Conservation (phyloP, 2,113 vertebrate species). For the Puffinus mauretanicus region DNA sequence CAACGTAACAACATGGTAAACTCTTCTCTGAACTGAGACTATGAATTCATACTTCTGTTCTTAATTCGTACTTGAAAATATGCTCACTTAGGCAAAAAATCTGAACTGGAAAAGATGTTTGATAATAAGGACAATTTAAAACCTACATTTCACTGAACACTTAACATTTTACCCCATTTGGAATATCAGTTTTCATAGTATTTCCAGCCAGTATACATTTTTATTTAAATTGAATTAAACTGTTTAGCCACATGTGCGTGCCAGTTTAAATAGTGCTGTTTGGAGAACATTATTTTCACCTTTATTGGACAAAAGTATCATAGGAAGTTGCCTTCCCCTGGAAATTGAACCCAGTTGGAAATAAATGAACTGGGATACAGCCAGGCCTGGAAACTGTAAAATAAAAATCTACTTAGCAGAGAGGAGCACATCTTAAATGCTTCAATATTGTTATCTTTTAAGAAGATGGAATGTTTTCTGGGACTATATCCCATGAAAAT, state of each 20-base stretch:
- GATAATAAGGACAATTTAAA: constrained; percentile 12
- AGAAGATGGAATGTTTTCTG: not conserved
- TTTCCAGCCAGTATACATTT: constrained; percentile 20
- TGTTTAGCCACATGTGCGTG: constrained; percentile 6
- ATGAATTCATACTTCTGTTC: not conserved
- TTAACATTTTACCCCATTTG: not conserved
- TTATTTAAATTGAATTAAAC: constrained; percentile 43
- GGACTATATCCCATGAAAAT: not conserved
- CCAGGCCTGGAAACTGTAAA: not conserved
- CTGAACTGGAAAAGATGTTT: not conserved
- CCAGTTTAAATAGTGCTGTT: constrained; percentile 42
- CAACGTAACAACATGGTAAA: not conserved
- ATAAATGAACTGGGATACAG: not conserved
- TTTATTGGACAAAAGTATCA: not conserved
- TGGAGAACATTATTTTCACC: constrained; percentile 47
- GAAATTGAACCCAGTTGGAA: constrained; percentile 26
- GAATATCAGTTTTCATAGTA: constrained; percentile 30
- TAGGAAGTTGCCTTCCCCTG: not conserved
- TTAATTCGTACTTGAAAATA: not conserved
- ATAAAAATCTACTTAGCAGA: not conserved
- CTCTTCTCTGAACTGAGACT: not conserved
- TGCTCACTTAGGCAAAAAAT: not conserved
- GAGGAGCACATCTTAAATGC: not conserved
- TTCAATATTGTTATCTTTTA: not conserved
- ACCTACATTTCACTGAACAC: not conserved